These are phyloP conservation scores for Leptogaster cylindrica DNA, from an alignment of 2,888 invertebrate genomes.

Conservation along the genomic window DNA sequence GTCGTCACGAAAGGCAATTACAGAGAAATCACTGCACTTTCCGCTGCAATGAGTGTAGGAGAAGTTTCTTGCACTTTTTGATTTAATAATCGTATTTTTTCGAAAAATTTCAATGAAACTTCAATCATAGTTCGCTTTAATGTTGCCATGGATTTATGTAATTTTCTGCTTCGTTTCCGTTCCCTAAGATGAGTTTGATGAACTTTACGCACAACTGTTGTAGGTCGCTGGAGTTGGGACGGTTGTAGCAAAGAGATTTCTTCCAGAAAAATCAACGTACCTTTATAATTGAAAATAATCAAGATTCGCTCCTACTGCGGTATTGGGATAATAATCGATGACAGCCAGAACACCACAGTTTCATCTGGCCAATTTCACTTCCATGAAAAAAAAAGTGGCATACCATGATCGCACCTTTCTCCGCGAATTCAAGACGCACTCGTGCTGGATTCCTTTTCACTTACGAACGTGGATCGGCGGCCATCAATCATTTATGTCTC, in stretches of 20 bases:
- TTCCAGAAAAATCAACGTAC: background rate
- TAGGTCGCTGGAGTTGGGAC: background rate
- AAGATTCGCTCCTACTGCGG: no score
- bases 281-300: no score
- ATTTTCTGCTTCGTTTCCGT: constrained; percentile 21
- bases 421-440: background rate
- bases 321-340: no score
- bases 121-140: constrained; percentile 8
- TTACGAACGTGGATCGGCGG: constrained; percentile 13
- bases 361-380: constrained; percentile 30
- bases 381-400: background rate
- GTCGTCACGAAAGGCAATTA: no score
- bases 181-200: constrained; percentile 25
- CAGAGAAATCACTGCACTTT: background rate
- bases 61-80: background rate
- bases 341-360: no score
- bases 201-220: no score
- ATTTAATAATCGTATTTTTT: background rate
- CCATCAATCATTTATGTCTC: constrained; percentile 33
- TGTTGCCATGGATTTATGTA: constrained; percentile 9
- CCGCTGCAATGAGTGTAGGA: background rate
- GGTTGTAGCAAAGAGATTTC: background rate
- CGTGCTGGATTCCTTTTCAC: constrained; percentile 22
- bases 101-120: constrained; percentile 11
- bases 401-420: constrained; percentile 21